A percentile compares a stretch with the other conserved stretches of the same genome.
These are phyloP conservation scores for Crenuchus spilurus DNA, from an alignment of 2,797 vertebrate species.

Conservation along the genomic window DNA sequence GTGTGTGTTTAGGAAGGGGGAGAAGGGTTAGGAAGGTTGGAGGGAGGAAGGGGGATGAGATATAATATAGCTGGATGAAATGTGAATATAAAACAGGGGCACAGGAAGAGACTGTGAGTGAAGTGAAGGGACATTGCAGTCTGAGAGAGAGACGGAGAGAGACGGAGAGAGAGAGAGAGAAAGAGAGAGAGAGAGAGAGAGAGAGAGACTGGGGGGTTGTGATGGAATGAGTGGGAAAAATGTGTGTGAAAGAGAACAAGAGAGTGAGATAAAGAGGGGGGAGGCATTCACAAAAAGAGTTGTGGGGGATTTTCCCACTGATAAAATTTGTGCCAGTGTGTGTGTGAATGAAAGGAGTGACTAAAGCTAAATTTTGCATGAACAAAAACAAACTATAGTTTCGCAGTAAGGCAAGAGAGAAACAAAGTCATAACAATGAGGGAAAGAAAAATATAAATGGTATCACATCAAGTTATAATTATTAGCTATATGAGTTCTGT, in stretches of 20 bases:
- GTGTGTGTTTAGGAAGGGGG: slow-evolving; percentile 32
- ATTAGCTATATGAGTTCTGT: not conserved
- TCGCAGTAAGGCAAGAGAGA: slow-evolving; percentile 17
- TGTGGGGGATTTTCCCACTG: slow-evolving; percentile 69
- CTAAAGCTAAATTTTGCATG: slow-evolving; percentile 69
- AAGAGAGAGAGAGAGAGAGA: slow-evolving; percentile 32
- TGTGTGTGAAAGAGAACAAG: slow-evolving; percentile 76
- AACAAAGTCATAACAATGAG: slow-evolving; percentile 28
- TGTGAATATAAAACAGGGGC: slow-evolving; percentile 70
- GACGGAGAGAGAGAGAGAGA: slow-evolving; percentile 52
- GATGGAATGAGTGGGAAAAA: slow-evolving; percentile 72
- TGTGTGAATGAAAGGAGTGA: slow-evolving; percentile 78
- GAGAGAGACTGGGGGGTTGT: slow-evolving; percentile 39
- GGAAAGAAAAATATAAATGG: not conserved
- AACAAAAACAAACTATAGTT: slow-evolving; percentile 70
- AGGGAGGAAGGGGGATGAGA: slow-evolving; percentile 53
- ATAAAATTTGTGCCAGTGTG: slow-evolving; percentile 79
- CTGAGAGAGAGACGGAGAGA: slow-evolving; percentile 56
- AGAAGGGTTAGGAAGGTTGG: slow-evolving; percentile 57
- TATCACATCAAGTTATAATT: not conserved
- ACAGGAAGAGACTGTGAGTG: slow-evolving; percentile 68
- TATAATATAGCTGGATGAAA: slow-evolving; percentile 59
- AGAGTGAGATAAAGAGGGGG: slow-evolving; percentile 69
- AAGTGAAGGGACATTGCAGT: slow-evolving; percentile 62
- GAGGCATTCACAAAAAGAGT: slow-evolving; percentile 59